Evolutionary conservation across 2,888 invertebrate species (phyloP).

Genomic region (Keiferia lycopersicella): DNA sequence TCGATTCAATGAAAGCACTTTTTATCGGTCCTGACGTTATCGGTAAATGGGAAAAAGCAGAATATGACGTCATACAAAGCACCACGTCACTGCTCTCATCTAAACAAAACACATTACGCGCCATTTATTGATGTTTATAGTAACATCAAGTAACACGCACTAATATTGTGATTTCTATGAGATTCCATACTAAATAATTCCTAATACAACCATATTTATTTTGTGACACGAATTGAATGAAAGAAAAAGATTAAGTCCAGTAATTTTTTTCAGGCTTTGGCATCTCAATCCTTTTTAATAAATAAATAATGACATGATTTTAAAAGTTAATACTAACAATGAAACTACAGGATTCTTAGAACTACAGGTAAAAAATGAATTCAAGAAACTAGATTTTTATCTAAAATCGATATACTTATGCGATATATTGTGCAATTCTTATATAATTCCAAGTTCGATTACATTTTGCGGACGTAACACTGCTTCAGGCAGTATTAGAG

Average conservation of each 20-base stretch:
- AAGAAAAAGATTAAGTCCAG: background rate
- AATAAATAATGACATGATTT: background rate
- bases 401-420: constrained; percentile 17
- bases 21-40: no score
- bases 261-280: background rate
- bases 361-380: constrained; percentile 15
- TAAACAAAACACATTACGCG: constrained; percentile 6
- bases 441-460: background rate
- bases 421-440: constrained; percentile 18
- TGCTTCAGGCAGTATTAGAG: background rate
- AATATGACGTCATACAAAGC: background rate
- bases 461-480: background rate
- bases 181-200: constrained; percentile 12
- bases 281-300: constrained; percentile 1
- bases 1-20: no score
- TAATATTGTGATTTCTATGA: constrained; percentile 19
- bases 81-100: background rate
- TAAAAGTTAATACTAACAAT: background rate
- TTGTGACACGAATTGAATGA: constrained; percentile 12
- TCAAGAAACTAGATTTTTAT: constrained; percentile 8
- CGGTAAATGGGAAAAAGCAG: no score
- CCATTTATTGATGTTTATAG: constrained; percentile 1
- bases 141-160: constrained; percentile 7
- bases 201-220: constrained; percentile 7
- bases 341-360: constrained; percentile 15